Percentiles rank a stretch among this genome's conserved stretches.
Evolutionary conservation across 1,140 invertebrate species (phyloP).

Genomic region (Trinorchestia longiramus): DNA sequence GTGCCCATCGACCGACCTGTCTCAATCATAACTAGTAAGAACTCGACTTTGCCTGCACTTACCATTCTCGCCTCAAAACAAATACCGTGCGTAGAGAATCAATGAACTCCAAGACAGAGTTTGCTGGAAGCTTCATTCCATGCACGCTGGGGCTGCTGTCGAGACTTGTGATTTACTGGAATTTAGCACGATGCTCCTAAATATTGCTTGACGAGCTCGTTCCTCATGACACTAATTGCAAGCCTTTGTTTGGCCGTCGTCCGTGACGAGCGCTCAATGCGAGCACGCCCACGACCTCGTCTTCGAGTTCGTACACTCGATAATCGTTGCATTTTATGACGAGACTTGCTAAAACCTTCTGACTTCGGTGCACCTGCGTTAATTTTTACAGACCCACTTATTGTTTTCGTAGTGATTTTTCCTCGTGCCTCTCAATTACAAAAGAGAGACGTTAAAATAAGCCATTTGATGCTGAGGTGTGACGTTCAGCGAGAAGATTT

Average conservation of each 20-base stretch:
- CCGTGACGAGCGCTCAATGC: background rate
- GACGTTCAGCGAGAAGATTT: too few relatives aligned
- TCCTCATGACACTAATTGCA: slow-evolving; percentile 7
- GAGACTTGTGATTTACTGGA: slow-evolving; percentile 8
- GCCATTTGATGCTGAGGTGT: too few relatives aligned
- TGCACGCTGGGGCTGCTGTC: background rate
- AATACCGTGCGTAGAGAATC: background rate
- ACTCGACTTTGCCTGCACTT: background rate
- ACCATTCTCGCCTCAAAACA: background rate
- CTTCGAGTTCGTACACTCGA: background rate
- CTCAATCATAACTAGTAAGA: background rate
- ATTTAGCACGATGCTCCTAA: slow-evolving; percentile 18
- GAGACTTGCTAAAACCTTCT: background rate
- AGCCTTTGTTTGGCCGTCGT: slow-evolving; percentile 27
- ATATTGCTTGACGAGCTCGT: slow-evolving; percentile 34
- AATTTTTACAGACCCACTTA: background rate
- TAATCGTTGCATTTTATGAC: background rate
- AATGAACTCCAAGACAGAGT: background rate
- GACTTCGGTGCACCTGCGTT: too few relatives aligned
- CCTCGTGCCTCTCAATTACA: too few relatives aligned
- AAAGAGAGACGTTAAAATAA: too few relatives aligned
- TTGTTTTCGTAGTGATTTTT: too few relatives aligned
- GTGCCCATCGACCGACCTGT: background rate
- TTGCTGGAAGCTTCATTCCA: background rate
- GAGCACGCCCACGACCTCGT: background rate